These are phyloP conservation scores for Drosophila tanythrix DNA, from an alignment of 2,888 invertebrate genomes.

Conservation along the genomic window DNA sequence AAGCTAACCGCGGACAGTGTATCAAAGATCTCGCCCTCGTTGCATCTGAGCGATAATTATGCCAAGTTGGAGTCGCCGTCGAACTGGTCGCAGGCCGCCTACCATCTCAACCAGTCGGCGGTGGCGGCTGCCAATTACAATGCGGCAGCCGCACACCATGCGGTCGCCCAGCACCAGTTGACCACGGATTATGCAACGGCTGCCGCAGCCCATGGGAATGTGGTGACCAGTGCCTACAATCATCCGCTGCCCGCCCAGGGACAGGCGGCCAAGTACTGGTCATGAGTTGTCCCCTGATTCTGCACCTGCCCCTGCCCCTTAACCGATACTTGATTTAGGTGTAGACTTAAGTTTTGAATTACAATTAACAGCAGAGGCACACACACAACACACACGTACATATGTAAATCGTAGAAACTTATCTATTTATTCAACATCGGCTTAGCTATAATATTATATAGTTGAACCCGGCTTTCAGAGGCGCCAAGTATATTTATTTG, in stretches of 20 bases:
- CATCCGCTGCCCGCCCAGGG: constrained; percentile 82
- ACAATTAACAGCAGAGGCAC: constrained; percentile 56
- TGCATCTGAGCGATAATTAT: constrained; percentile 83
- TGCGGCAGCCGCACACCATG: constrained; percentile 80
- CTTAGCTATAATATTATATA: constrained; percentile 62
- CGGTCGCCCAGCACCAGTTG: constrained; percentile 77
- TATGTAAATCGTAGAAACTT: constrained; percentile 45
- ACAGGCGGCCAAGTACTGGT: constrained; percentile 83
- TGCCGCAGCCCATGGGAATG: constrained; percentile 81
- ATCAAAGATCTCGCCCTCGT: constrained; percentile 84
- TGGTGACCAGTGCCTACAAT: constrained; percentile 81
- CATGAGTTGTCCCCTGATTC: constrained; percentile 58
- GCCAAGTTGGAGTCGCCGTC: constrained; percentile 83
- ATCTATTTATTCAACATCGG: constrained; percentile 56
- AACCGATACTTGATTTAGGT: constrained; percentile 12
- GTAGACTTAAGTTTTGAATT: constrained; percentile 21
- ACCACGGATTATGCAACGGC: constrained; percentile 80
- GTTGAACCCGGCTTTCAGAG: constrained; percentile 59
- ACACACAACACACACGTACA: not conserved
- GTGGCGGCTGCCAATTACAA: constrained; percentile 83
- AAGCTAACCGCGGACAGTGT: constrained; percentile 85
- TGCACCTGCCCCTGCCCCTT: not conserved
- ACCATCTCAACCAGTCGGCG: constrained; percentile 83
- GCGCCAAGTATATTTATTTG: constrained; percentile 51
- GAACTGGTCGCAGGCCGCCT: constrained; percentile 84